phyloP scores from a whole-genome alignment of 2,797 vertebrate genomes.

The Chaetodon trifasciatus region DNA sequence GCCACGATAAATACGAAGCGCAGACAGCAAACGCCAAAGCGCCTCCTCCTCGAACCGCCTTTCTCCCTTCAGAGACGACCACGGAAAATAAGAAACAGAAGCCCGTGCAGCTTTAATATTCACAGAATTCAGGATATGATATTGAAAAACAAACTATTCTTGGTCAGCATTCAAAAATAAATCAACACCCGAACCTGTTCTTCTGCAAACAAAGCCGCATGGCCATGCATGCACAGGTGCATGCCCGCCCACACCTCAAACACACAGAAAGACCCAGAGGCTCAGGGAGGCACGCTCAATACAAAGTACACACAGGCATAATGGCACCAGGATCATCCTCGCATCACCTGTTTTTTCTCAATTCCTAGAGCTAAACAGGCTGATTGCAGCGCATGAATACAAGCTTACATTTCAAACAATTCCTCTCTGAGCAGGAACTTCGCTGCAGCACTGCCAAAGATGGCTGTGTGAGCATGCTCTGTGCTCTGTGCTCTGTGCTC shows the following conservation, averaged over 20 bases:
- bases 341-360: not conserved
- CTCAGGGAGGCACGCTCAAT: conserved; percentile 7
- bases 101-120: not conserved
- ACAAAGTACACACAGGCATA: conserved; percentile 3
- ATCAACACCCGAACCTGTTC: conserved; percentile 62
- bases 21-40: not conserved
- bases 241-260: conserved; percentile 51
- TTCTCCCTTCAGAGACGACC: not conserved
- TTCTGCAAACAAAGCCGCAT: conserved; percentile 63
- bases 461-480: conserved; percentile 39
- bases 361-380: conserved; percentile 3
- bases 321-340: not conserved
- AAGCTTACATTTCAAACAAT: not conserved
- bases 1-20: not conserved
- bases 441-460: not conserved
- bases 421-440: conserved; percentile 18
- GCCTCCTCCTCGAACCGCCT: not conserved
- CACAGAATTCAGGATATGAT: not conserved
- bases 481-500: conserved; percentile 27
- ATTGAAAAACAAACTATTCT: conserved; percentile 11
- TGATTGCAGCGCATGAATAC: not conserved
- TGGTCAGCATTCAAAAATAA: conserved; percentile 28
- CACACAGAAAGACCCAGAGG: conserved; percentile 1
- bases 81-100: not conserved
- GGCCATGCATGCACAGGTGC: conserved; percentile 24